Percentiles rank a stretch among this genome's conserved stretches.
These are phyloP conservation scores for Araneus ventricosus DNA, from an alignment of 1,140 invertebrate genomes.

Conservation along the genomic window DNA sequence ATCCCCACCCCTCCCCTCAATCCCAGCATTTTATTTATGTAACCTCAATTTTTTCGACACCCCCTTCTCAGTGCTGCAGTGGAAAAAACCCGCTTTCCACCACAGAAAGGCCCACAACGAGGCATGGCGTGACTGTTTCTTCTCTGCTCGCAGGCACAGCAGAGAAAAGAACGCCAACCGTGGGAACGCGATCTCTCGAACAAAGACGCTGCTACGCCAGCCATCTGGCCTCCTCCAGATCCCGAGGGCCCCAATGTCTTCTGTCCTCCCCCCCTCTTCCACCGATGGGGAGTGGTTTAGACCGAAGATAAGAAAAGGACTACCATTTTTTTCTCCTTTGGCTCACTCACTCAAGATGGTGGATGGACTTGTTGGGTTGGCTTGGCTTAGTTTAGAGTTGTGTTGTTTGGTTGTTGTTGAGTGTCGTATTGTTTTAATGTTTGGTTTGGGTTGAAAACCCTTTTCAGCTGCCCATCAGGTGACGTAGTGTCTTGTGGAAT, in stretches of 20 bases:
- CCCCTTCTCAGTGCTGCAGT: neutral
- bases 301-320: constrained; percentile 57
- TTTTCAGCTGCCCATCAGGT: no score
- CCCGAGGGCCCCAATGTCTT: neutral
- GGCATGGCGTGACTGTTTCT: constrained; percentile 25
- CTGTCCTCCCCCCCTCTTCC: neutral
- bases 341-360: neutral
- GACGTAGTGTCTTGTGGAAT: no score
- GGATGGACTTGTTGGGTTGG: constrained; percentile 1
- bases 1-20: neutral
- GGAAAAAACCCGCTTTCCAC: constrained; percentile 13
- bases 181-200: constrained; percentile 69
- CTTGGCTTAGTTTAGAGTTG: neutral
- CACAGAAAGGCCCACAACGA: neutral
- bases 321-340: constrained; percentile 18
- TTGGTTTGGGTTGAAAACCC: no score
- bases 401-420: no score
- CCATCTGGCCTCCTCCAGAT: constrained; percentile 66
- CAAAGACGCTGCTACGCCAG: constrained; percentile 70
- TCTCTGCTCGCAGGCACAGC: constrained; percentile 6
- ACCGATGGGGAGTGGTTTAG: constrained; percentile 47
- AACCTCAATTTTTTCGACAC: constrained; percentile 12
- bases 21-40: no score
- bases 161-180: constrained; percentile 51
- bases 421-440: no score